Conservation (phyloP, 2,888 invertebrate genomes). For the Junonia oenone region DNA sequence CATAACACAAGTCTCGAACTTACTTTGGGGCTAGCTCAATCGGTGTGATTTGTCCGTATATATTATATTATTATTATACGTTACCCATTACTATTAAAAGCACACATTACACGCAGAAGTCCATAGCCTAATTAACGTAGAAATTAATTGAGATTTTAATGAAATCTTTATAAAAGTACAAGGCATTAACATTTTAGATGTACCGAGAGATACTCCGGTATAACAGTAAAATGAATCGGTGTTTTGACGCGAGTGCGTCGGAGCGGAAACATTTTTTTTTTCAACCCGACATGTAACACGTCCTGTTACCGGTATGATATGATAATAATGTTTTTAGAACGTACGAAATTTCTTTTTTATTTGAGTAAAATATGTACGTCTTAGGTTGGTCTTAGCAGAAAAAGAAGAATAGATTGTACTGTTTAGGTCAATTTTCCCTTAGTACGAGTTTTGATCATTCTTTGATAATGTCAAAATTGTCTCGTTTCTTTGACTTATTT, state of each 20-base stretch:
- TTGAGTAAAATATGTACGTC: too few species aligned
- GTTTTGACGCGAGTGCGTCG: constrained; percentile 46
- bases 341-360: background rate
- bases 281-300: constrained; percentile 32
- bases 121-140: background rate
- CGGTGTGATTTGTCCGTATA: too few species aligned
- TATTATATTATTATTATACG: background rate
- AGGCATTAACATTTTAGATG: background rate
- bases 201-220: background rate
- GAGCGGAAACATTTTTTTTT: constrained; percentile 45
- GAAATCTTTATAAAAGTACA: background rate
- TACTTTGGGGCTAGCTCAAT: background rate
- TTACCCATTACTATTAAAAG: too few species aligned
- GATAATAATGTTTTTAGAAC: background rate
- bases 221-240: constrained; percentile 25
- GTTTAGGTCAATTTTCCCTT: too few species aligned
- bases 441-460: too few species aligned
- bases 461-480: too few species aligned
- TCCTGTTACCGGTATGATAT: constrained; percentile 33
- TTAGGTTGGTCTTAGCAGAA: too few species aligned
- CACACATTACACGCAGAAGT: too few species aligned
- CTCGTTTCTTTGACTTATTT: too few species aligned
- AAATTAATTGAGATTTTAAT: background rate
- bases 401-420: too few species aligned
- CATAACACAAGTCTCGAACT: too few species aligned